Percentiles rank a stretch among this genome's conserved stretches.
Conservation (phyloP, 1,140 invertebrate species). For the Drosophila varians region DNA sequence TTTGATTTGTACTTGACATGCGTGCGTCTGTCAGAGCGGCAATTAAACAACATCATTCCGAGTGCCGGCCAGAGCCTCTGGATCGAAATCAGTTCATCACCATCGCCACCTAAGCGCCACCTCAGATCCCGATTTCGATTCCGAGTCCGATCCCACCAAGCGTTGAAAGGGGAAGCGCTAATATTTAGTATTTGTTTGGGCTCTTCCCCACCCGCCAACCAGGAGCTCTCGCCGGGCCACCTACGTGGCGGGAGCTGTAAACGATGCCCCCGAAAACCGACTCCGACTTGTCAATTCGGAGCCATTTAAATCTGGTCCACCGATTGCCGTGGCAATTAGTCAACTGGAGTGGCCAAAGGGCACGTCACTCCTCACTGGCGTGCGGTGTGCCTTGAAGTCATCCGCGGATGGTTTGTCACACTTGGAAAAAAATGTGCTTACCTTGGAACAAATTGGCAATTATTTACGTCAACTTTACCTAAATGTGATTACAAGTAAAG, state of each 20-base stretch:
- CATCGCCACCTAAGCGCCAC: background rate
- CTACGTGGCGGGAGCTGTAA: slow-evolving; percentile 42
- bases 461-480: no score
- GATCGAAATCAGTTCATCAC: background rate
- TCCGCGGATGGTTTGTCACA: background rate
- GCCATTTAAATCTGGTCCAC: slow-evolving; percentile 13
- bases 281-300: slow-evolving; percentile 10
- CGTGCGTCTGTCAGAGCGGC: slow-evolving; percentile 71
- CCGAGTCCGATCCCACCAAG: slow-evolving; percentile 9
- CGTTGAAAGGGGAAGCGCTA: slow-evolving; percentile 72
- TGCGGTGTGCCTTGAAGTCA: slow-evolving; percentile 62
- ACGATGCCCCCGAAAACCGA: slow-evolving; percentile 25
- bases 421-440: background rate
- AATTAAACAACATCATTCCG: slow-evolving; percentile 77
- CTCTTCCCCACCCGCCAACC: slow-evolving; percentile 15
- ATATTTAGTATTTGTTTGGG: slow-evolving; percentile 80
- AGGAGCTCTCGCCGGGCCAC: slow-evolving; percentile 38
- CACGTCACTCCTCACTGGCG: slow-evolving; percentile 49
- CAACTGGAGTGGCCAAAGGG: slow-evolving; percentile 72
- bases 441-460: no score
- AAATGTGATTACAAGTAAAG: no score
- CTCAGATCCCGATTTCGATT: background rate
- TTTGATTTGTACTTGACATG: slow-evolving; percentile 76
- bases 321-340: slow-evolving; percentile 61
- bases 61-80: slow-evolving; percentile 31